Evolutionary conservation across 2,797 vertebrate species (phyloP).

Genomic region (Xenops minutus): DNA sequence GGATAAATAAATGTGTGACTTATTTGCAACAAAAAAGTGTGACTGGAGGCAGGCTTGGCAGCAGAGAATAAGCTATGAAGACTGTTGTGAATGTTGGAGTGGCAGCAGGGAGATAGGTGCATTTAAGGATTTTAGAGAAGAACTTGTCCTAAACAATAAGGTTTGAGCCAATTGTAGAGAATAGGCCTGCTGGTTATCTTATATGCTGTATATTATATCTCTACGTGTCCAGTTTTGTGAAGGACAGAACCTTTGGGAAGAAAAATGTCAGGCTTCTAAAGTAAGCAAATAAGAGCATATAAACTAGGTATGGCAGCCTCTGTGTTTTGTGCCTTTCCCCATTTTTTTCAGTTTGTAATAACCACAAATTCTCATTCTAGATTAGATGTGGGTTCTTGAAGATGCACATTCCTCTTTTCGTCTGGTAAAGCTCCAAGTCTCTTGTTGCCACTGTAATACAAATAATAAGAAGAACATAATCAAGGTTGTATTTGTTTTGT

Average conservation of each 20-base stretch:
- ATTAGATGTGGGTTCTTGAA: not conserved
- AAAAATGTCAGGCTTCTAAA: not conserved
- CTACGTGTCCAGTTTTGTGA: not conserved
- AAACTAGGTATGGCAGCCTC: not conserved
- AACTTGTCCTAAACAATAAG: not conserved
- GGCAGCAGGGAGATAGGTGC: not conserved
- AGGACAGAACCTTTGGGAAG: not conserved
- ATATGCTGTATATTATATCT: not conserved
- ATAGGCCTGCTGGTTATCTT: not conserved
- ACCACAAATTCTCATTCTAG: not conserved
- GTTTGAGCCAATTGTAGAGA: not conserved
- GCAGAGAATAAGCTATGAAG: not conserved
- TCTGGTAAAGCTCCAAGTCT: conserved; percentile 7
- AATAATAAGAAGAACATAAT: conserved; percentile 40
- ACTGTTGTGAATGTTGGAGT: not conserved
- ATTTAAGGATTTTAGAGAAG: not conserved
- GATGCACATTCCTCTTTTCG: not conserved
- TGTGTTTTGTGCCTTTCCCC: not conserved
- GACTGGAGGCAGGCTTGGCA: conserved; percentile 27
- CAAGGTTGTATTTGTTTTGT: conserved; percentile 50
- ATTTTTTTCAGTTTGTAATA: not conserved
- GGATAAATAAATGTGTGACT: conserved; percentile 31
- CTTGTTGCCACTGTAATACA: conserved; percentile 7
- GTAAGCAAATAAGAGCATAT: not conserved
- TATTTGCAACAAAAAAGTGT: not conserved